phyloP scores from a whole-genome alignment of 1,140 invertebrate genomes.

The Drosophila suzukii region DNA sequence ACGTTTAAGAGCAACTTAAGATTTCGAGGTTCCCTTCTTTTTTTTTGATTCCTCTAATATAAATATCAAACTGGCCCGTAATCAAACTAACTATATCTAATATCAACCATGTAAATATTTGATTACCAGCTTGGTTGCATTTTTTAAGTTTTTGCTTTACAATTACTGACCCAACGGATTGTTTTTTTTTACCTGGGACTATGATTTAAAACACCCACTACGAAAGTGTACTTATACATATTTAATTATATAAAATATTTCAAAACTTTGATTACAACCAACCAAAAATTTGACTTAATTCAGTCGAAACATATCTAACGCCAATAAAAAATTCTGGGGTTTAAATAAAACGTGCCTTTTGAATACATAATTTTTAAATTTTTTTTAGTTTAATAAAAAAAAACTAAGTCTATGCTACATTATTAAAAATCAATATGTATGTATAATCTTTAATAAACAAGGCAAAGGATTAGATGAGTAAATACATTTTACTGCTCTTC shows the following conservation, averaged over 20 bases:
- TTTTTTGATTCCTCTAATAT: no score
- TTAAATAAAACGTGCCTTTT: not conserved
- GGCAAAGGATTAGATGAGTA: not conserved
- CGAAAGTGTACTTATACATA: not conserved
- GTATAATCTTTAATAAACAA: not conserved
- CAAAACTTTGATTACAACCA: not conserved
- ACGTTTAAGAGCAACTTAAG: no score
- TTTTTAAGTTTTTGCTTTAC: no score
- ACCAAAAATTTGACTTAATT: not conserved
- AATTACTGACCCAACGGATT: not conserved
- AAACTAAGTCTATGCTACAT: not conserved
- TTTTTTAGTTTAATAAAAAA: not conserved
- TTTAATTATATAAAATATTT: not conserved
- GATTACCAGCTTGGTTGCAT: not conserved
- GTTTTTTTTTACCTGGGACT: not conserved
- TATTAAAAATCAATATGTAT: not conserved
- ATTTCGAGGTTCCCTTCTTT: no score
- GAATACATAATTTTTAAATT: not conserved
- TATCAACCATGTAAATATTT: not conserved
- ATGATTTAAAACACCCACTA: not conserved
- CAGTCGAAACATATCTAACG: no score
- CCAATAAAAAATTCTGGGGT: not conserved
- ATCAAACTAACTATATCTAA: no score
- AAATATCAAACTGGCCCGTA: no score
- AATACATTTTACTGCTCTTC: not conserved